These are phyloP conservation scores for Natator depressus DNA, from an alignment of 2,113 vertebrate genomes.

Conservation along the genomic window DNA sequence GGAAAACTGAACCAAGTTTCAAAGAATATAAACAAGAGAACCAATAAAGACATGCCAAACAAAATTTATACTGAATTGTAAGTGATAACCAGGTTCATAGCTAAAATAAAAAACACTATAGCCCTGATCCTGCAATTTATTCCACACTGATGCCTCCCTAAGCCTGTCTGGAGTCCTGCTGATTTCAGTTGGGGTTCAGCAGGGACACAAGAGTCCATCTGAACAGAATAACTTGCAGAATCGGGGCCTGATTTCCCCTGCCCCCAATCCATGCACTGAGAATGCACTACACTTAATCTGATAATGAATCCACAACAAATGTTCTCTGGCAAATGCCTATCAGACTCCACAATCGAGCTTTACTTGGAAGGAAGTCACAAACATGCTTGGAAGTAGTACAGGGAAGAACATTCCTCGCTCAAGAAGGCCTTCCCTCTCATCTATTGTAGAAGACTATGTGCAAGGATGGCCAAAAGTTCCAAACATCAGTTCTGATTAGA, in stretches of 20 bases:
- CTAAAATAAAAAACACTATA: not conserved
- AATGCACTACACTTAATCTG: not conserved
- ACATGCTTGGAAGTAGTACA: not conserved
- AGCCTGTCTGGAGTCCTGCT: not conserved
- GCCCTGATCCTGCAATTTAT: not conserved
- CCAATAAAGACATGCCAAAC: not conserved
- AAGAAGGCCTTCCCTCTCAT: not conserved
- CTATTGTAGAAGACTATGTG: too few species aligned
- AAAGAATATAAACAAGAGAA: not conserved
- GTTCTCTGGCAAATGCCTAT: not conserved
- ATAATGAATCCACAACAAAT: not conserved
- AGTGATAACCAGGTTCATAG: not conserved
- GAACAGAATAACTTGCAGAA: not conserved
- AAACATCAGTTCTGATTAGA: not conserved
- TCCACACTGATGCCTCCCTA: not conserved
- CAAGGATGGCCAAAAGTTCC: too few species aligned
- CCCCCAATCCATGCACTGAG: not conserved
- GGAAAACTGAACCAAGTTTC: not conserved
- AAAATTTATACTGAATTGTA: not conserved
- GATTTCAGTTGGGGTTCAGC: not conserved
- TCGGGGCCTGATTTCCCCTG: too few species aligned
- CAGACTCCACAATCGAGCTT: not conserved
- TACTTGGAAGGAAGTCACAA: not conserved
- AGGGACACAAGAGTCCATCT: not conserved
- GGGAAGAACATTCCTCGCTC: not conserved